These are phyloP conservation scores for Unio pictorum DNA, from an alignment of 2,888 invertebrate species.

Conservation along the genomic window DNA sequence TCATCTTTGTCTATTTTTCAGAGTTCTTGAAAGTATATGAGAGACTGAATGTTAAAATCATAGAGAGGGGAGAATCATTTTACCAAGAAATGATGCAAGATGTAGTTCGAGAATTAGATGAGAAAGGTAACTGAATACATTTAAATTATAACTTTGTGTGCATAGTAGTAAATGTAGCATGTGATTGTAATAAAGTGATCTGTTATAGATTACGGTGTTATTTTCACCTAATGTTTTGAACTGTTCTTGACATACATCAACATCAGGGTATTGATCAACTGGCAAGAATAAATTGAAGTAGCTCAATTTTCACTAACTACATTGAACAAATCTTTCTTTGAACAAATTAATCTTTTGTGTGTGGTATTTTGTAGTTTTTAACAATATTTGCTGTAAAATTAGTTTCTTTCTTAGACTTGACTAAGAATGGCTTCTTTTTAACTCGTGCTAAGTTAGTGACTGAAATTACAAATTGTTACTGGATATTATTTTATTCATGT, in stretches of 20 bases:
- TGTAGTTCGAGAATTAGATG: conserved; percentile 82
- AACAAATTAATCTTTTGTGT: background rate
- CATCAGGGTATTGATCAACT: too few species aligned
- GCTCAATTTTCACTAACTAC: background rate
- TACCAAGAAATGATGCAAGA: conserved; percentile 93
- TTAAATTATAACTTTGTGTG: background rate
- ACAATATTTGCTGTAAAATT: too few species aligned
- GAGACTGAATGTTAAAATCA: conserved; percentile 82
- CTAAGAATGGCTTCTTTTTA: too few species aligned
- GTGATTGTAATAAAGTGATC: background rate
- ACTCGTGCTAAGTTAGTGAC: background rate
- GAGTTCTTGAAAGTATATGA: conserved; percentile 94
- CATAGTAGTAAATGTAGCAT: background rate
- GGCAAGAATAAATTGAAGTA: too few species aligned
- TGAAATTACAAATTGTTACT: background rate
- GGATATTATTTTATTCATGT: too few species aligned
- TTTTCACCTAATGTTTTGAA: too few species aligned
- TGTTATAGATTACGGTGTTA: background rate
- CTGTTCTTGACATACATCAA: too few species aligned
- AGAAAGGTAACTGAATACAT: conserved; percentile 73
- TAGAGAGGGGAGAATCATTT: conserved; percentile 95
- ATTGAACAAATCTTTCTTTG: background rate
- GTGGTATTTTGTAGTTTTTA: too few species aligned
- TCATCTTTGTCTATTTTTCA: conserved; percentile 55
- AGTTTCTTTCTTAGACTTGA: too few species aligned